Evolutionary conservation across 2,113 vertebrate genomes (phyloP).

Genomic region (Puntigrus tetrazona): DNA sequence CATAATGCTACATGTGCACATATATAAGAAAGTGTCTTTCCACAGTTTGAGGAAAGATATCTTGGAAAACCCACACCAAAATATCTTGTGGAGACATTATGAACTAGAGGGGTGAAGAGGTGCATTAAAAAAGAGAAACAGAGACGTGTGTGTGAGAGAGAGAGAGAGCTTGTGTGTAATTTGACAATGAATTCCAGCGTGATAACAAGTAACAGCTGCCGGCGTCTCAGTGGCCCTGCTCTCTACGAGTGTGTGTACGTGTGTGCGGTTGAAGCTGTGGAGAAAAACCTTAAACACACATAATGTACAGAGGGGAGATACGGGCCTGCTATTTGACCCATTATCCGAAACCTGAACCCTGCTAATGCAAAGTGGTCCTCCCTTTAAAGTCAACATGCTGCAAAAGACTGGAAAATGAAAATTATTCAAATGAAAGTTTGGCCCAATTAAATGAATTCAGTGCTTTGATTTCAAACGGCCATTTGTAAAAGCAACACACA

Average conservation of each 20-base stretch:
- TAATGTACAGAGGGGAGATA: constrained; percentile 6
- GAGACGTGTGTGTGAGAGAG: constrained; percentile 25
- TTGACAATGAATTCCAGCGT: constrained; percentile 77
- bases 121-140: constrained; percentile 55
- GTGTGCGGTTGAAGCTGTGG: constrained; percentile 19
- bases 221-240: constrained; percentile 15
- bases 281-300: constrained; percentile 36
- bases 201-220: constrained; percentile 77
- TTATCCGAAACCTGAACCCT: not conserved
- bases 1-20: constrained; percentile 35
- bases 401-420: constrained; percentile 7
- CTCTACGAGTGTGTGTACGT: not conserved
- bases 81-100: constrained; percentile 33
- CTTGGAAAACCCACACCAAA: constrained; percentile 23
- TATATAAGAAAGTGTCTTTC: constrained; percentile 45
- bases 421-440: not conserved
- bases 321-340: not conserved
- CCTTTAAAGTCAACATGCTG: constrained; percentile 25
- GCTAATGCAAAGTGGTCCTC: not conserved
- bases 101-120: constrained; percentile 59
- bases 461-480: not conserved
- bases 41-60: not conserved
- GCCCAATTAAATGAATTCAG: not conserved
- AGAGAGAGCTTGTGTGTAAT: constrained; percentile 57
- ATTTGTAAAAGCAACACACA: not conserved